Percentiles rank a stretch among this genome's conserved stretches.
phyloP scores from a whole-genome alignment of 2,797 vertebrate genomes.

The Phalanger gymnotis region DNA sequence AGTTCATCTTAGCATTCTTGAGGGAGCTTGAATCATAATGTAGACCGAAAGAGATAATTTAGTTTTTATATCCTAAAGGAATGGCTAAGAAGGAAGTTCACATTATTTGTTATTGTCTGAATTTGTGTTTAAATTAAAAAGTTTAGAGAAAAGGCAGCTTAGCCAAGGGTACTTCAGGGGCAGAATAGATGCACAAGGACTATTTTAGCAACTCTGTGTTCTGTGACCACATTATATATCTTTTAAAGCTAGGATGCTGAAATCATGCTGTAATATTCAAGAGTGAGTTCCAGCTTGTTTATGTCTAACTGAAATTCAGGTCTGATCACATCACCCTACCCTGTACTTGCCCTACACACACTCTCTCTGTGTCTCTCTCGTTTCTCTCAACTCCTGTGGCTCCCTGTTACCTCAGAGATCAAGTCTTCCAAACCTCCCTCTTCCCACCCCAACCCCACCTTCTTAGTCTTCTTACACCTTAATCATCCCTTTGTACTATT shows the following conservation, averaged over 20 bases:
- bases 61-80: background rate
- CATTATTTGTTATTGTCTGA: background rate
- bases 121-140: conserved; percentile 52
- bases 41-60: conserved; percentile 44
- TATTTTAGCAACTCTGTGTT: background rate
- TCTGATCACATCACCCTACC: background rate
- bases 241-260: conserved; percentile 29
- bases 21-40: background rate
- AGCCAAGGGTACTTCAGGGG: conserved; percentile 25
- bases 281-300: background rate
- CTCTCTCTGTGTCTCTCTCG: too few species aligned
- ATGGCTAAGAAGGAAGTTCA: conserved; percentile 24
- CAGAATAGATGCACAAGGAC: conserved; percentile 17
- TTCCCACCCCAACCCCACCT: background rate
- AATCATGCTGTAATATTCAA: background rate
- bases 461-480: background rate
- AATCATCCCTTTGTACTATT: background rate
- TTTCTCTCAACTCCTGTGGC: background rate
- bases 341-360: fast-evolving
- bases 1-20: background rate
- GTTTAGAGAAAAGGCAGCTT: background rate
- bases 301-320: background rate
- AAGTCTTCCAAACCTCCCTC: background rate
- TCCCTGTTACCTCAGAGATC: background rate
- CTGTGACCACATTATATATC: background rate